Base-by-base conservation (phyloP, 2,797 vertebrate genomes). In the Trematomus bernacchii region DNA sequence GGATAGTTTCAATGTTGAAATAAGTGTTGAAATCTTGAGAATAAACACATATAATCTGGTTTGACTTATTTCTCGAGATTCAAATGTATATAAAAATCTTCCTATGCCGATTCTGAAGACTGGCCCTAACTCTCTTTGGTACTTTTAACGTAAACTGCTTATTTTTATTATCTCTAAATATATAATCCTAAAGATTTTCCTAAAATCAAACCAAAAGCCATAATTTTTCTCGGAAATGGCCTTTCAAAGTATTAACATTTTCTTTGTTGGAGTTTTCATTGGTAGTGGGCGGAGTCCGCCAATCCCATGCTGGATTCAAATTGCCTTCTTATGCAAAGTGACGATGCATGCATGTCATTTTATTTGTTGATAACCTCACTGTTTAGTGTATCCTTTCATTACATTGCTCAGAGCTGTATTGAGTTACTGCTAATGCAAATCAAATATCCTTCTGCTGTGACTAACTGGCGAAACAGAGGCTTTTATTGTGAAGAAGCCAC, bases 401-500 rank as follows among this genome's bases (percentile, higher is more conserved):
- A 44, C 52, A 40, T 23, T 6, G 18, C 16, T 61, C 30, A 40
- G 19, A 53, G 62, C 21, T 51, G n/a, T 43, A 43, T 47, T 62
- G 43, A 23, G 10, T 70, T 44, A 13, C 3, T 48, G 44, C 16
- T 51, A 64, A 66, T 50, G 12, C 43, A 47, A 71, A 58, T 33
- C 1, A 53, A 71, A 50, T 0, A 64, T 43, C 6, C 30, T 53
- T 14, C 51, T 7, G 51, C 43, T 15, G 54, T 44, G 66, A 54
- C 33, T 10, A 48, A 44, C 48, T 62, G 42, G 16, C 18, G 11
- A 67, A 33, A 50, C 14, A 15, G 10, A 3, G 8, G 16, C 40
- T 63, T 52, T 76, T 63, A 68, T 48, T 48, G 58, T 65, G 55
- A 57, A 77, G 19, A 10, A 50, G 42, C 33, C n/a, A 21, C 10